Conservation (phyloP, 2,113 vertebrate genomes). For the Apeltes quadracus region DNA sequence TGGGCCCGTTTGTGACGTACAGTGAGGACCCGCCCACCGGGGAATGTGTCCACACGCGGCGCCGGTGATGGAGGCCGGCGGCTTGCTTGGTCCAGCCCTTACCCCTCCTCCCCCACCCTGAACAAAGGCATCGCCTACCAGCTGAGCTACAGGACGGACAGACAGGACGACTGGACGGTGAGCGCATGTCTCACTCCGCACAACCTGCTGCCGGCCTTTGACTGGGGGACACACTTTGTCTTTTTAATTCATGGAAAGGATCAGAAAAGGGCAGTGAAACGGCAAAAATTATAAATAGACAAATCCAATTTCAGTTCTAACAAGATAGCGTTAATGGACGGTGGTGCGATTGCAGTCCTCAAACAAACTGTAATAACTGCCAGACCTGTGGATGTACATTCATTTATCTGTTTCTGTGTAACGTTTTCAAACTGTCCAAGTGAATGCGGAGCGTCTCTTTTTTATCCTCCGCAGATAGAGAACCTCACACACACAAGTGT, state of each 20-base stretch:
- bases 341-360: no score
- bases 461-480: slow-evolving; percentile 38
- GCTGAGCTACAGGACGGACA: slow-evolving; percentile 66
- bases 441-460: not conserved
- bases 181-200: slow-evolving; percentile 12
- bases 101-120: slow-evolving; percentile 62
- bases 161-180: slow-evolving; percentile 74
- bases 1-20: slow-evolving; percentile 9
- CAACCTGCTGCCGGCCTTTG: not conserved
- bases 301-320: no score
- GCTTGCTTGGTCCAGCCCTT: slow-evolving; percentile 76
- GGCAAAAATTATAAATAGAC: no score
- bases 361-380: no score
- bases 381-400: not conserved
- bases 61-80: slow-evolving; percentile 8
- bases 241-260: not conserved
- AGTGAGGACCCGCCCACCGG: slow-evolving; percentile 69
- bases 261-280: not conserved
- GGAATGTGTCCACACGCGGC: slow-evolving; percentile 23
- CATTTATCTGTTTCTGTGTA: not conserved
- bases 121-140: slow-evolving; percentile 68
- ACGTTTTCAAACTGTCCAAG: not conserved
- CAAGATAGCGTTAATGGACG: no score
- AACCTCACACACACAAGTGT: slow-evolving; percentile 30
- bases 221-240: no score